Evolutionary conservation across 1,140 invertebrate species (phyloP).

Genomic region (Zaprionus camerounensis): DNA sequence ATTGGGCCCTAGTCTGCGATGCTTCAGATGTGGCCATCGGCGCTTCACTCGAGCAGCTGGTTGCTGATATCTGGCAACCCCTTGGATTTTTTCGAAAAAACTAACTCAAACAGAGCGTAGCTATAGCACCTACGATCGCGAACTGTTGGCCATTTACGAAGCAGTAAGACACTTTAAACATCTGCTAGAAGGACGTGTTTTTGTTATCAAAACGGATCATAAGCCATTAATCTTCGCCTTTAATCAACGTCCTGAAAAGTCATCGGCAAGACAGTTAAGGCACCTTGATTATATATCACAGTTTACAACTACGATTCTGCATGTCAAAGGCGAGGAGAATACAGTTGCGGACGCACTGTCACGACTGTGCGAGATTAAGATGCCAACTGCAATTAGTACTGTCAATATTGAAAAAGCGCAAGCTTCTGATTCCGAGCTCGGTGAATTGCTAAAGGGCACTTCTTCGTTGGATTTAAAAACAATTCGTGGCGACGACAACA

Average conservation of each 20-base stretch:
- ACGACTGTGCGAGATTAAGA: not conserved
- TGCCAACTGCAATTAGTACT: not conserved
- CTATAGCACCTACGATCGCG: not conserved
- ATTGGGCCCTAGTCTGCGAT: slow-evolving; percentile 59
- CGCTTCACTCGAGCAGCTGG: slow-evolving; percentile 79
- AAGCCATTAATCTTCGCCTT: too few relatives aligned
- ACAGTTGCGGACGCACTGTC: too few relatives aligned
- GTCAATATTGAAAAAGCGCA: too few relatives aligned
- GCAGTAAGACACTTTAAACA: not conserved
- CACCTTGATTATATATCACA: not conserved
- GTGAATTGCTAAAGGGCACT: too few relatives aligned
- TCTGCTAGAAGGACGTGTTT: too few relatives aligned
- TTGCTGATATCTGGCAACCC: slow-evolving; percentile 58
- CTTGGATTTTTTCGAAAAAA: slow-evolving; percentile 74
- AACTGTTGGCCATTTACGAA: too few relatives aligned
- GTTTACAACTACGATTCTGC: not conserved
- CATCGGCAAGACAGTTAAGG: not conserved
- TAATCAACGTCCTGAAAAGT: not conserved
- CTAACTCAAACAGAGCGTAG: not conserved
- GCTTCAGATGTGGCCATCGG: slow-evolving; percentile 81
- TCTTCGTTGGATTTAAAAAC: too few relatives aligned
- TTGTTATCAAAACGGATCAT: too few relatives aligned
- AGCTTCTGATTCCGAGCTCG: too few relatives aligned
- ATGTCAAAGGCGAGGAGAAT: not conserved
- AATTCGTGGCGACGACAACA: too few relatives aligned